Evolutionary conservation across 2,888 invertebrate genomes (phyloP), one percentile per base, ranked within the genome.

Genomic region (Drosophila nr. fundita): DNA sequence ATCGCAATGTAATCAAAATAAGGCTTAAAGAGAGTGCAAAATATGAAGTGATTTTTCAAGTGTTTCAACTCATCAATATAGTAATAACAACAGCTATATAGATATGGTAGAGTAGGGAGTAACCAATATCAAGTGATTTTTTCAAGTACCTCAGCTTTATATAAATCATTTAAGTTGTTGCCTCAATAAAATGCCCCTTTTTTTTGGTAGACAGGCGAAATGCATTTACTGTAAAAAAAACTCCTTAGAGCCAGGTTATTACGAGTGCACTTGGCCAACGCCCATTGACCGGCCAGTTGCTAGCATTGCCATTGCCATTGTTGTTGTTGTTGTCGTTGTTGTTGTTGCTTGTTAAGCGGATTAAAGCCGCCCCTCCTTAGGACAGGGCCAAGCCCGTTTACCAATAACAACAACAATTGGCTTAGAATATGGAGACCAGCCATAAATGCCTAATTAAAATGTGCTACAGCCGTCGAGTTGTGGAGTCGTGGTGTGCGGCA

Each of bases 371-470:
- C 45, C 71, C 45, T 27, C 29, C 59, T 49, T 52, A 45, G 36
- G 29, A 27, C 18, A 27, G 18, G 18, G 58, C 18, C 48, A 30
- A 10, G 24, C 42, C 55, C 36, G 38, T 54, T 54, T 29, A 38
- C 36, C 52, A 38, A 18, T 21, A 42, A 57, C 27, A 38, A 36
- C 52, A 68, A 54, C 71, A 70, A 65, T 68, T 72, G 75, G 73
- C 73, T 87, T 66, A 61, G 68, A 67, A 53, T 52, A 59, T 63
- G 60, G 49, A 61, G 58, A 55, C 54, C 63, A 29, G 55, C 40
- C 78, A 84, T 76, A 75, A 77, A 89, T 87, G 72, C 83, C 83
- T 85, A 87, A 90, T 85, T 85, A 90, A 90, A 85, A 75, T 78
- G 73, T 78, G 66, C 68, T 57, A 55, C 42, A 50, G 59, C 66